A percentile compares a stretch with the other conserved stretches of the same genome.
phyloP scores from a whole-genome alignment of 2,888 invertebrate species.

The Orthonevra nobilis region DNA sequence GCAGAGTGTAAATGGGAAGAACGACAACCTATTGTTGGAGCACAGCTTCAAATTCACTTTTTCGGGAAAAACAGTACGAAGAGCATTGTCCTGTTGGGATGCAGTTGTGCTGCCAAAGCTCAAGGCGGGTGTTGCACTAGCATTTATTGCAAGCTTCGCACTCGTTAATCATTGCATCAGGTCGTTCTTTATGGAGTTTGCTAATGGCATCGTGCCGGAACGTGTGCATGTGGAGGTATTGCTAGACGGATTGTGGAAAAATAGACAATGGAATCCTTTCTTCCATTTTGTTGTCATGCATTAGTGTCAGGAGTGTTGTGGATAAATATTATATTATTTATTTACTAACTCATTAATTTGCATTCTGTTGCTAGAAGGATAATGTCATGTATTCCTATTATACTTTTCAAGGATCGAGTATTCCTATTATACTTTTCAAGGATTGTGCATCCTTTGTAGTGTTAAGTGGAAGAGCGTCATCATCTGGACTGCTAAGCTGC shows the following conservation, averaged over 20 bases:
- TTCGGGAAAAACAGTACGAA: not conserved
- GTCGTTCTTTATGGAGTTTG: not conserved
- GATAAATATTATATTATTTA: too few species aligned
- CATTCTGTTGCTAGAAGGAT: too few species aligned
- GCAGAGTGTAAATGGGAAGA: constrained; percentile 1
- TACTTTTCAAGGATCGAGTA: too few species aligned
- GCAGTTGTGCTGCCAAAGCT: not conserved
- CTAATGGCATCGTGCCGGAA: not conserved
- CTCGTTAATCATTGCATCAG: constrained; percentile 18
- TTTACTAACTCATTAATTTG: too few species aligned
- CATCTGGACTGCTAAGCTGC: too few species aligned
- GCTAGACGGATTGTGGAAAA: not conserved
- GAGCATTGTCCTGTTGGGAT: not conserved
- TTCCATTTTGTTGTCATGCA: not conserved
- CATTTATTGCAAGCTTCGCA: constrained; percentile 10
- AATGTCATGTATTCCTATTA: too few species aligned
- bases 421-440: too few species aligned
- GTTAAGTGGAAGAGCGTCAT: too few species aligned
- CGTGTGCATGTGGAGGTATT: too few species aligned
- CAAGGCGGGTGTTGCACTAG: not conserved
- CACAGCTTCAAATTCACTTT: constrained; percentile 10
- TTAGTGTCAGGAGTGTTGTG: not conserved
- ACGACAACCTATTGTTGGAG: constrained; percentile 4
- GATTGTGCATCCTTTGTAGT: too few species aligned
- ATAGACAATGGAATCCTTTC: not conserved